Evolutionary conservation across 2,797 vertebrate genomes (phyloP), one percentile per base, ranked within the genome.

Genomic region (Enteromius argenteus): DNA sequence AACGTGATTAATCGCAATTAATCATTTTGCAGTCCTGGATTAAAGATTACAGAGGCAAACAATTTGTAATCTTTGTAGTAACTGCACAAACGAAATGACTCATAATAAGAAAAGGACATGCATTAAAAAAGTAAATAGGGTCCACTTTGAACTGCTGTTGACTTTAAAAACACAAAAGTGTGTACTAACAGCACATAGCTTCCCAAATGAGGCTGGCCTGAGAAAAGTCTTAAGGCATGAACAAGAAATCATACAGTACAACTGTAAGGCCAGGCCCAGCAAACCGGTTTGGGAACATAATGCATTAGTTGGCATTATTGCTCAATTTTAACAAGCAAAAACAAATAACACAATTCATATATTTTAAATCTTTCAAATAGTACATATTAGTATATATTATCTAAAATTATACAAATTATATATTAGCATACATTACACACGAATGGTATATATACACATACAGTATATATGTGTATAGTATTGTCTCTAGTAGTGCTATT

Each of bases 211-310:
- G 27, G 53, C 67, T 44, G 51, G 39, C 53, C 51, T n/a, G 10
- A n/a, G 35, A 21, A 17, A 69, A 42, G 7, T 53, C 8, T 49
- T 17, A 42, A 32, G 14, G 9, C 49, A 69, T 56, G 14, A 58
- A 30, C 15, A 72, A 39, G 4, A 80, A 35, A 51, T 32, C 6
- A 68, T 37, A 51, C 9, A 42, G 2, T 42, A 39, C 46, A 51
- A 23, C 32, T 35, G 7, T 51, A 53, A 23, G 19, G 32, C 68
- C 53, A n/a, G 17, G 27, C 80, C 23, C 9, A 71, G 30, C 67
- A 53, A 44, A 80, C 51, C 3, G n/a, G 49, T 58, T 80, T 80
- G 49, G 46, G 7, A 53, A 80, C 32, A 11, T 17, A 10, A 39
- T 5, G 1, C 3, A 1, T 64, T 32, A 64, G 5, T 8, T 64